Conservation (phyloP, 1,140 invertebrate species). For the Leptopilina boulardi region DNA sequence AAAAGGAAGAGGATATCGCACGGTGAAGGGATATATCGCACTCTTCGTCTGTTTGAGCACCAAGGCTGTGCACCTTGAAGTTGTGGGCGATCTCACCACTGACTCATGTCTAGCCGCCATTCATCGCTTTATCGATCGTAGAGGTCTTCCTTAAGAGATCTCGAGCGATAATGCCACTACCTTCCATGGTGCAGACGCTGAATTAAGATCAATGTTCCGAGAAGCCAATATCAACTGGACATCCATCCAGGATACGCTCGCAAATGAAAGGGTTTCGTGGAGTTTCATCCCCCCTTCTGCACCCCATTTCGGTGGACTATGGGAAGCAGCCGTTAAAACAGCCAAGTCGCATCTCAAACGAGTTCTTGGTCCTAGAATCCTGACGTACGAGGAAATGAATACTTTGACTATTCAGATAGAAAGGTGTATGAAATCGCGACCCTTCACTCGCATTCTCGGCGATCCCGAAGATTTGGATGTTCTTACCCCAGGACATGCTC, state of each 20-base stretch:
- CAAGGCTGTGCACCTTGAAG: slow-evolving; percentile 67
- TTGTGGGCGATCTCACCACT: slow-evolving; percentile 40
- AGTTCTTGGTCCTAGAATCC: background rate
- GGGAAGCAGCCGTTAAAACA: background rate
- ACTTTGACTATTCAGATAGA: background rate
- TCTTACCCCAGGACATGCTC: background rate
- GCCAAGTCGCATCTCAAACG: background rate
- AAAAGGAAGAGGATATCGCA: slow-evolving; percentile 36
- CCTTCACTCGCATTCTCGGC: background rate
- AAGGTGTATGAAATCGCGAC: background rate
- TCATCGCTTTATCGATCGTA: slow-evolving; percentile 56
- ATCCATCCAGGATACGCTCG: background rate
- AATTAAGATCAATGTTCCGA: background rate
- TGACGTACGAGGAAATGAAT: background rate
- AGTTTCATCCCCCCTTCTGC: background rate
- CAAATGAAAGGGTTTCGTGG: background rate
- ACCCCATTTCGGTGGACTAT: background rate
- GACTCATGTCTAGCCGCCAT: slow-evolving; percentile 60
- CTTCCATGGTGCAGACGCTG: background rate
- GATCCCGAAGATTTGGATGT: background rate
- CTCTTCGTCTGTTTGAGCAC: slow-evolving; percentile 46
- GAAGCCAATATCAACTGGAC: background rate
- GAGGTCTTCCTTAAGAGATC: slow-evolving; percentile 53
- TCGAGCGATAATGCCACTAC: slow-evolving; percentile 42
- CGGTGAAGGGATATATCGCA: slow-evolving; percentile 53